Conservation (phyloP, 2,113 vertebrate species). For the Rousettus leschenaultii region DNA sequence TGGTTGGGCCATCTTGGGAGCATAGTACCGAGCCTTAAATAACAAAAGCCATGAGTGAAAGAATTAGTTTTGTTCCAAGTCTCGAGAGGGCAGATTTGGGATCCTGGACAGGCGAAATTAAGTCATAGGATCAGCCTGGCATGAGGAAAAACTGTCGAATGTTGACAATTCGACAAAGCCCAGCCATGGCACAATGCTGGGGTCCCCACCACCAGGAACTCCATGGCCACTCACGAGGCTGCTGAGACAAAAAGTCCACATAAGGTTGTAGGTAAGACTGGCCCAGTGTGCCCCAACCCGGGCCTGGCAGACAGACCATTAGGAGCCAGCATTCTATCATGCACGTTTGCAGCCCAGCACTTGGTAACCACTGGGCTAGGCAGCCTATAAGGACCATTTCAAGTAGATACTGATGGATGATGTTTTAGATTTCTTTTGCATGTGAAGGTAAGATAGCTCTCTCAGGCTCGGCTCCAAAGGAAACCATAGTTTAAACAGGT, state of each 20-base stretch:
- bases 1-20: background rate
- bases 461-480: constrained; percentile 16
- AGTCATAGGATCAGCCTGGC: background rate
- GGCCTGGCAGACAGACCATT: background rate
- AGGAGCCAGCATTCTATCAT: background rate
- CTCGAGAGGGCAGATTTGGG: background rate
- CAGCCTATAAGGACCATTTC: background rate
- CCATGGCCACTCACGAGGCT: background rate
- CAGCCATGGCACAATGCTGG: background rate
- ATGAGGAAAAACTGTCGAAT: background rate
- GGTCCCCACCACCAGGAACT: background rate
- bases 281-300: background rate
- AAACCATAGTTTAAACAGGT: background rate
- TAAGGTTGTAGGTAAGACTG: background rate
- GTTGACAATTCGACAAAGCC: background rate
- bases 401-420: background rate
- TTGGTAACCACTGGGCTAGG: background rate
- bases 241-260: background rate
- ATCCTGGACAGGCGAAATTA: background rate
- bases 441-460: background rate
- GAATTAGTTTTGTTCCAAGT: background rate
- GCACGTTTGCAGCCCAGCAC: background rate
- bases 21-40: background rate
- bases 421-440: background rate
- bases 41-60: background rate